Evolutionary conservation across 2,888 invertebrate genomes (phyloP).

Genomic region (Rhagonycha lutea): DNA sequence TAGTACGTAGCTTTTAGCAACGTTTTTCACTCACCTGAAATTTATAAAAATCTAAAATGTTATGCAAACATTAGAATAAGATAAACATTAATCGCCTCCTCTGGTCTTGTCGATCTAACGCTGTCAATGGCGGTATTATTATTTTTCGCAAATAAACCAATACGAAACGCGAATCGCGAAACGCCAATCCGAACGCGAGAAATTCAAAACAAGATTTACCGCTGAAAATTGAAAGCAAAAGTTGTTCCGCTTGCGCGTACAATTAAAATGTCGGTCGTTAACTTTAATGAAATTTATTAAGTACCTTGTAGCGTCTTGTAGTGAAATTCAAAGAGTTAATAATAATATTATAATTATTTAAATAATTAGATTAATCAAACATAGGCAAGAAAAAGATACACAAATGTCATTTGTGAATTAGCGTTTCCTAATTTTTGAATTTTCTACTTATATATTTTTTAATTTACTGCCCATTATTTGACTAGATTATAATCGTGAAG

Average conservation of each 20-base stretch:
- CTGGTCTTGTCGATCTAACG: background rate
- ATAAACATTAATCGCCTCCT: background rate
- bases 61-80: background rate
- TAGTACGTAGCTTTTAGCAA: background rate
- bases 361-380: background rate
- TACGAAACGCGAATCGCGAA: background rate
- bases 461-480: background rate
- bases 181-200: background rate
- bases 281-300: background rate
- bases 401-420: background rate
- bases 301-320: background rate
- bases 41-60: background rate
- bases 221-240: background rate
- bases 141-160: background rate
- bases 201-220: background rate
- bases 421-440: background rate
- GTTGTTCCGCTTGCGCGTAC: background rate
- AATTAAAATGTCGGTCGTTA: background rate
- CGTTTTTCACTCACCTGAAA: background rate
- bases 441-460: background rate
- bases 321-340: background rate
- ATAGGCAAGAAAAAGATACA: background rate
- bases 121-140: background rate
- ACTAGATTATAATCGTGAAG: background rate
- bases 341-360: background rate